phyloP scores from a whole-genome alignment of 2,888 invertebrate genomes.

The Meghimatium bilineatum region DNA sequence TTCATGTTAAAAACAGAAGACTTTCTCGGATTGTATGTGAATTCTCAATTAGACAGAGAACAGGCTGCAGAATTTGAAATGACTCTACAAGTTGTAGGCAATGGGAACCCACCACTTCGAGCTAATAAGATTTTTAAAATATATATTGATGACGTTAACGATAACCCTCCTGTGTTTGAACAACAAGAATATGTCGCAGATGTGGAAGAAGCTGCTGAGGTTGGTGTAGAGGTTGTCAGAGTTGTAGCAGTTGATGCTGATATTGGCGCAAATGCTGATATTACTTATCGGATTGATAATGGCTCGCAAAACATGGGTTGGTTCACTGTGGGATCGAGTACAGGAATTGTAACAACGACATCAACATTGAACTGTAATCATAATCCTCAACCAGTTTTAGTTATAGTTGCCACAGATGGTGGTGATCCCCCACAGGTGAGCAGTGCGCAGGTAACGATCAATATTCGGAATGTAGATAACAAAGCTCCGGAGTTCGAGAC shows the following conservation, averaged over 20 bases:
- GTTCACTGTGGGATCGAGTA: conserved; percentile 92
- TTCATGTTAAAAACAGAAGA: conserved; percentile 93
- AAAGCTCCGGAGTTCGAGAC: conserved; percentile 97
- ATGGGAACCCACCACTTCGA: conserved; percentile 93
- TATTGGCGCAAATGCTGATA: conserved; percentile 84
- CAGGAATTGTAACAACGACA: conserved; percentile 92
- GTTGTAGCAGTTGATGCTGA: conserved; percentile 85
- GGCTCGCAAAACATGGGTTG: conserved; percentile 85
- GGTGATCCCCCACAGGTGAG: conserved; percentile 88
- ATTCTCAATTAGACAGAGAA: conserved; percentile 93
- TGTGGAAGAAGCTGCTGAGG: conserved; percentile 93
- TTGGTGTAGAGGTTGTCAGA: conserved; percentile 85
- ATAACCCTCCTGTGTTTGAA: conserved; percentile 97
- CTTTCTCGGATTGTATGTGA: conserved; percentile 89
- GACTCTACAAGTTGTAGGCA: conserved; percentile 94
- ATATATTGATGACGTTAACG: conserved; percentile 95
- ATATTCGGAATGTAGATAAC: conserved; percentile 95
- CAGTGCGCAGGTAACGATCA: conserved; percentile 89
- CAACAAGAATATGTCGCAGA: conserved; percentile 89
- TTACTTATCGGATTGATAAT: conserved; percentile 85
- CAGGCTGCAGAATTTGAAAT: conserved; percentile 89
- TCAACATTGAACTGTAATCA: conserved; percentile 95
- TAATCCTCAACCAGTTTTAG: conserved; percentile 90
- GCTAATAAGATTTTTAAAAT: conserved; percentile 92
- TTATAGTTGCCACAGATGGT: conserved; percentile 90